Evolutionary conservation across 2,888 invertebrate species (phyloP), one percentile per base, ranked within the genome.

Genomic region (Netelia inedita): DNA sequence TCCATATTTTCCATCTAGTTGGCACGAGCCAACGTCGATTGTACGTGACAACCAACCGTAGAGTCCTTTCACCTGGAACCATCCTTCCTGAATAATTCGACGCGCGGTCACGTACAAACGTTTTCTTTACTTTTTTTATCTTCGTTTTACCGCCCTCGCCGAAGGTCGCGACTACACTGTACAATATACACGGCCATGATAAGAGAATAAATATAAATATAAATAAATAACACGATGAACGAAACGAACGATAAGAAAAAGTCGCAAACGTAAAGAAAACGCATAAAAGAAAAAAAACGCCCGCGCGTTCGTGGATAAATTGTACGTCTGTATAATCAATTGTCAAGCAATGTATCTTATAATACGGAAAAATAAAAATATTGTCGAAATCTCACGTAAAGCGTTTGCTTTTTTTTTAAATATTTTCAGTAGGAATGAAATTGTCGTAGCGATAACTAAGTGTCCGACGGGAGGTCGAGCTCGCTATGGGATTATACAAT

Each of bases 321-420:
- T 92, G 92, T 91, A 92, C 92, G 91, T 93, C 93, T 93, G 92
- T 92, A 92, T 93, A 92, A 93, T 92, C 92, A 88, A 92, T 92
- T 92, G 92, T 93, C 92, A 91, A 92, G 91, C 91, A 93, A 91
- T 93, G 93, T 93, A 93, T 92, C 93, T 92, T 91, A 91, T 89
- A 91, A 90, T 91, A 92, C 89, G 86, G 89, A 91, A 92, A 91
- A 92, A 92, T 89, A 91, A 91, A 89, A 87, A 69, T 85, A 87
- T 85, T 85, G 86, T 87, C 85, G 75, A 83, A 87, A 83, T 79
- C 73, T 81, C 78, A 59, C 16, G 43, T n/a, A 61, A 35, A 3
- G 6, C 19, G 19, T 41, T 16, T 41, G 2, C 55, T 71, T 82
- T 55, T 21, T 63, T 65, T 63, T 11, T 28, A 23, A 1, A 8